Base-by-base conservation (phyloP, 2,888 invertebrate species). In the Agonopterix arenella region DNA sequence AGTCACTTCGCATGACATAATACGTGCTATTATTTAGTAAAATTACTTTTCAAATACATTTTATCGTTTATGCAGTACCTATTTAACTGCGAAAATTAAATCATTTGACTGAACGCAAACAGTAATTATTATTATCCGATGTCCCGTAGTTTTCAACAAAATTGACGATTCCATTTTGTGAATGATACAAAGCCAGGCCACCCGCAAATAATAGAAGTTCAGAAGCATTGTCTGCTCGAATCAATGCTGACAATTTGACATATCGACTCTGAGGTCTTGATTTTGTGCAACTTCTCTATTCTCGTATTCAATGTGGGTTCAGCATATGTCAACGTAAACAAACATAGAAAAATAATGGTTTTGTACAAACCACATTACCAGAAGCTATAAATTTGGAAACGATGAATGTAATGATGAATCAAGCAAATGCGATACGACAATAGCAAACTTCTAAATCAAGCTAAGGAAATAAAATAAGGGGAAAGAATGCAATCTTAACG, bases 181-280 rank as follows among this genome's bases (percentile, higher is more conserved):
- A 57, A 63, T 52, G 53, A 65, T 66, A 77, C 72, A 78, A 76
- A 69, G 64, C 57, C 57, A 59, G 82, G 72, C 84, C 85, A 85
- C 86, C 84, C 84, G 73, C 77, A 73, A 79, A 76, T 76, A 78
- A 79, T 74, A 64, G 70, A 54, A 62, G 58, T 57, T 60, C 57
- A 58, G 60, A 59, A 69, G 69, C 62, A 75, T 77, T 79, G 75
- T 77, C 56, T 68, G 68, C 64, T 64, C 58, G 64, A 61, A 59
- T 28, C 63, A 61, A 72, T 71, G 66, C 73, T 73, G 67, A 66
- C 66, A 66, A 65, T 69, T 70, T 71, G 74, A 76, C 72, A 68
- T 70, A 73, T 74, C 61, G 73, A 66, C 70, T 70, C 52, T 65
- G 62, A 72, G 66, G 66, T 70, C 69, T 71, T 69, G 64, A 70